These are phyloP conservation scores for Acanthis flammea DNA, from an alignment of 2,797 vertebrate genomes.

Conservation along the genomic window DNA sequence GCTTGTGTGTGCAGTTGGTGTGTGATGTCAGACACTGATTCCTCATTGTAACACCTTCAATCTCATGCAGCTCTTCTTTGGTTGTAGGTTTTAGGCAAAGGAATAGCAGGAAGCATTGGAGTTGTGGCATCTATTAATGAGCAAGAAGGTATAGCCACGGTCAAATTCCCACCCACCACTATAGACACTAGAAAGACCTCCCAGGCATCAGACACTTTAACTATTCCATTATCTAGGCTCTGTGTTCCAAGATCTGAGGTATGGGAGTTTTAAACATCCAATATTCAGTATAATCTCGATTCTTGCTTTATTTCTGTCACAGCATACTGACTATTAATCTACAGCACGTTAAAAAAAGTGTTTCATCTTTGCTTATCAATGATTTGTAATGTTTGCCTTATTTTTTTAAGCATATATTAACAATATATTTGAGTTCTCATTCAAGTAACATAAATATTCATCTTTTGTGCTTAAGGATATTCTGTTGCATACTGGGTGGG, in stretches of 20 bases:
- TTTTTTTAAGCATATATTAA: not conserved
- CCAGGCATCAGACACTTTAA: constrained; percentile 92
- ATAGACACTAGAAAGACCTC: constrained; percentile 92
- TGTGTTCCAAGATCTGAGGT: constrained; percentile 97
- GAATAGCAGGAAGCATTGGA: constrained; percentile 91
- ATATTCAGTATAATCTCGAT: not conserved
- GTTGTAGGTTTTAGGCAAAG: constrained; percentile 92
- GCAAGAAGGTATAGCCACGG: constrained; percentile 97
- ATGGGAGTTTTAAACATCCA: constrained; percentile 59
- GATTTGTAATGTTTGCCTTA: not conserved
- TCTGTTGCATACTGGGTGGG: not conserved
- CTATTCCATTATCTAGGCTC: constrained; percentile 94
- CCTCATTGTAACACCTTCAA: not conserved
- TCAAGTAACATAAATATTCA: not conserved
- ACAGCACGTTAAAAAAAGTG: not conserved
- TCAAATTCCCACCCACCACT: constrained; percentile 86
- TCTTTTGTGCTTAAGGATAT: not conserved
- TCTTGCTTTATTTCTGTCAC: not conserved
- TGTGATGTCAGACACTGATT: not conserved
- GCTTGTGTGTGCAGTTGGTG: not conserved
- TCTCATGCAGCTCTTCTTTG: constrained; percentile 5
- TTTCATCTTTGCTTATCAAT: not conserved
- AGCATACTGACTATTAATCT: not conserved
- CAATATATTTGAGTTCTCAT: constrained; percentile 18
- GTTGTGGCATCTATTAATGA: constrained; percentile 97